Base-by-base conservation (phyloP, 2,888 invertebrate genomes). In the Campopleginae sp. region DNA sequence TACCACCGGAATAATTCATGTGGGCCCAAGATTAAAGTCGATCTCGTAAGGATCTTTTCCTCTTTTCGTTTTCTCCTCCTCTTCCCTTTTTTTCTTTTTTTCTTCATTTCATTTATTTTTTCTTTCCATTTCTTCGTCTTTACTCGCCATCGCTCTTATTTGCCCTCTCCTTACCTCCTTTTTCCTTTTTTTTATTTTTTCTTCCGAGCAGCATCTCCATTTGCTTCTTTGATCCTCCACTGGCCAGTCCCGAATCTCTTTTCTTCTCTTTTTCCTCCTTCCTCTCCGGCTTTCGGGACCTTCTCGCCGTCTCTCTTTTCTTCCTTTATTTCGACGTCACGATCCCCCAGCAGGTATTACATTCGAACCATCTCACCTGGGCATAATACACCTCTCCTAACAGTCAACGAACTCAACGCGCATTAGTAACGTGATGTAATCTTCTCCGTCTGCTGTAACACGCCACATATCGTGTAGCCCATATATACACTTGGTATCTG, bases 381-480 rank as follows among this genome's bases (percentile, higher is more conserved):
- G 76, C 76, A 87, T 84, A 86, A 86, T 85, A 81, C 79, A 80
- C 80, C 71, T 71, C 79, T 70, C 81, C 75, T 54, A 75, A 86
- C 90, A 91, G 92, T 91, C 92, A 91, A 91, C 88, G 92, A 91
- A 92, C 91, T 86, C 90, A 78, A 74, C 86, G 87, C 89, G 90
- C 91, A 92, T 93, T 93, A 92, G 92, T 93, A 92, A 91, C 90
- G 87, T 92, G 92, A 92, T 90, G 92, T 91, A 93, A 92, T 91
- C 89, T 90, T 79, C 87, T 74, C 84, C 71, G 84, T 86, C 86
- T 82, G 70, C 81, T 85, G 68, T 74, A 80, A 77, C 65, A 27
- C 70, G 72, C 72, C 17, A 8, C 54, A 23, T 33, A 71, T 42
- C 38, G 4, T n/a, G 23, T 70, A 23, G 14, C 27, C 54, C n/a